Evolutionary conservation across 2,113 vertebrate species (phyloP), one percentile per base, ranked within the genome.

Genomic region (Saguinus midas): DNA sequence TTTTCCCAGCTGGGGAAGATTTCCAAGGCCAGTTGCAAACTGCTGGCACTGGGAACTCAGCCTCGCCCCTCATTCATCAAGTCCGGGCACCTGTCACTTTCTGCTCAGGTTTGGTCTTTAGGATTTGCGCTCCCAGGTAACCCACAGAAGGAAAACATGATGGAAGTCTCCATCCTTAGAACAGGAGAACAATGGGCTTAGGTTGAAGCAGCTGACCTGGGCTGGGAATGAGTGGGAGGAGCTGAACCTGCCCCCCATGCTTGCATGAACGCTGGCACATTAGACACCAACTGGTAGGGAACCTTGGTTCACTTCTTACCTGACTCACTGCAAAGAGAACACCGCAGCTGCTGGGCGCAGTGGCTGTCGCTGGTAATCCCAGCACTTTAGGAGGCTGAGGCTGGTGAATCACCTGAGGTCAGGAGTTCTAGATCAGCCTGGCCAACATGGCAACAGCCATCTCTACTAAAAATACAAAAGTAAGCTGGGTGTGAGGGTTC

Each of bases 191-290:
- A 13, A 11, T 3, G 13, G 21, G 32, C 8, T 14, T 11, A 11
- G n/a, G 25, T n/a, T 43, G 13, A 43, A 52, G 50, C 72, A 13
- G 23, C n/a, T 27, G 48, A 76, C 29, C 14, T 9, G 0, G 43
- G 84, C 48, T 52, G 3, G 58, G 8, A 17, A n/a, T 4, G 58
- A 55, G 23, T 27, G 25, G 17, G 43, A 40, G 18, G 18, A n/a
- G 14, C 3, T 3, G 2, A 12, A 25, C 6, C 6, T 0, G 2
- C 20, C 43, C 6, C 13, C 18, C 52, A 52, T 52, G 48, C 48
- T 43, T 8, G 6, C 7, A 1, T 8, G 21, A 10, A 37, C 8
- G 7, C 23, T 16, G 61, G 25, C 35, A 52, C 58, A 3, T 27
- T n/a, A 32, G 27, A 55, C 9, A 50, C 40, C 27, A 78, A 64